phyloP scores from a whole-genome alignment of 2,888 invertebrate species.

The Dynastes tityus region DNA sequence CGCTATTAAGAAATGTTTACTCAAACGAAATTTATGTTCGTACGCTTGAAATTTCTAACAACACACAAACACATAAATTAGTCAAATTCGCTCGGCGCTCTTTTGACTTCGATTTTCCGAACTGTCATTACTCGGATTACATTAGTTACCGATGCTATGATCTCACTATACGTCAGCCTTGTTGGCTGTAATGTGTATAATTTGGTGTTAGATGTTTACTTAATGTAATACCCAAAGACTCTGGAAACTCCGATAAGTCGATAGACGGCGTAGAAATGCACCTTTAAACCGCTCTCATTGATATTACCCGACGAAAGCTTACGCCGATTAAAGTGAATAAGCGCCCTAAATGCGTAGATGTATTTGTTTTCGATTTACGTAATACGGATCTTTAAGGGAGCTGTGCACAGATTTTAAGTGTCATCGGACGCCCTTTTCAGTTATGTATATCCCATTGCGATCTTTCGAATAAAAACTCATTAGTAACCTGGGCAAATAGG shows the following conservation, averaged over 20 bases:
- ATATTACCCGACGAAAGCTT: not conserved
- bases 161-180: slow-evolving; percentile 4
- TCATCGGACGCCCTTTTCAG: not conserved
- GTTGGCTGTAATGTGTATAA: slow-evolving; percentile 1
- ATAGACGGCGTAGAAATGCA: slow-evolving; percentile 6
- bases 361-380: slow-evolving; percentile 16
- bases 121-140: slow-evolving; percentile 30
- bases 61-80: slow-evolving; percentile 39
- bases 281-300: too few relatives aligned
- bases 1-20: slow-evolving; percentile 43
- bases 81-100: slow-evolving; percentile 33
- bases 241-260: slow-evolving; percentile 19
- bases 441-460: too few relatives aligned
- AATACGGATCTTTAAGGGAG: not conserved
- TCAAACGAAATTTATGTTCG: slow-evolving; percentile 40
- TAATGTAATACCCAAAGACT: not conserved
- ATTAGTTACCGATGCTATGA: slow-evolving; percentile 24
- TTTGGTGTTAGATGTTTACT: slow-evolving; percentile 7
- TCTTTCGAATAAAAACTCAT: too few relatives aligned
- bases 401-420: slow-evolving; percentile 8
- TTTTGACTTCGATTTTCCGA: slow-evolving; percentile 25
- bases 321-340: not conserved
- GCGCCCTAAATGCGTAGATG: not conserved
- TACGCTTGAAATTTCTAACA: slow-evolving; percentile 22
- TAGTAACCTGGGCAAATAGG: too few relatives aligned